Base-by-base conservation (phyloP, 2,888 invertebrate genomes). In the Empis livida region DNA sequence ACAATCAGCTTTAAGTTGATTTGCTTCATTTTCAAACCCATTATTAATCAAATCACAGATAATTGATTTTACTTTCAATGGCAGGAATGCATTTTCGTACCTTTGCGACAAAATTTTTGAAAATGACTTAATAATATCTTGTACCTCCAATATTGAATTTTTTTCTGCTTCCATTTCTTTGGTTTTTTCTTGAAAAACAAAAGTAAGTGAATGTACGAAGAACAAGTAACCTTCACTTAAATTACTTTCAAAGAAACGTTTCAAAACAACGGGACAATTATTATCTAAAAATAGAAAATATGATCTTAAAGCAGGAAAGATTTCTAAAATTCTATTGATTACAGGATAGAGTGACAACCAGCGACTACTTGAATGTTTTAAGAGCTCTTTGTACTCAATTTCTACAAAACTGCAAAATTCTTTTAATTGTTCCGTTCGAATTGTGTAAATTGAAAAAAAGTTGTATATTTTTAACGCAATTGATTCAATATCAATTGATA, bases 201-300 rank as follows among this genome's bases (percentile, higher is more conserved):
- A 43, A 6, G 39, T 39, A 14, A 43, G 14, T 40, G 49, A 49
- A 46, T 46, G 43, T 20, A 43, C 46, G 32, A 49, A 46, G 23
- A 46, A 43, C 11, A 49, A 43, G 30, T 43, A 39, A 16, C 37
- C 42, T 32, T 48, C 45, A 45, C 45, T 48, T 23, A 48, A 48
- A 30, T 48, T 42, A 31, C 41, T 42, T 41, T 48, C 38, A 39
- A 48, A 48, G 35, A 48, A 48, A 14, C 16, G 38, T 17, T 31
- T 20, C 27, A 48, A 35, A 38, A 48, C 40, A 40, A 17, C 14
- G 5, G 41, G 41, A 40, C 44, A 44, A 23, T 17, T 13, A 13
- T 40, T 31, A 38, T 23, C 30, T 23, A 43, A 35, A 17, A 39
- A 38, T 38, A 40, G 16, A 44, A 47, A 47, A 32, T 43, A 47